These are phyloP conservation scores for Sarcophaga caerulescens DNA, from an alignment of 2,888 invertebrate genomes.

Conservation along the genomic window DNA sequence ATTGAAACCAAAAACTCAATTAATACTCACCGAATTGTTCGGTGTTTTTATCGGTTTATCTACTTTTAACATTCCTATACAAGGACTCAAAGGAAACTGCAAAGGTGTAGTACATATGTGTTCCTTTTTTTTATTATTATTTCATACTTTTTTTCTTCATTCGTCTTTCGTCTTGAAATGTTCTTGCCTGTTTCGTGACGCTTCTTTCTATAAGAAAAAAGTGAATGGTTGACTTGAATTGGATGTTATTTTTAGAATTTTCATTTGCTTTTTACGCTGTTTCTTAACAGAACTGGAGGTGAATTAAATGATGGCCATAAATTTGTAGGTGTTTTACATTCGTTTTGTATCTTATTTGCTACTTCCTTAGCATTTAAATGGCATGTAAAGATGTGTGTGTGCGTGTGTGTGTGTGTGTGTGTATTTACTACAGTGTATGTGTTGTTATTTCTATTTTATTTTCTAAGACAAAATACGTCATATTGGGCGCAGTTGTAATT, in stretches of 20 bases:
- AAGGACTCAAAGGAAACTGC: no score
- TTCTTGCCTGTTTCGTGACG: neutral
- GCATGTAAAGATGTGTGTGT: neutral
- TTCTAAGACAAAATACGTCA: slow-evolving; percentile 1
- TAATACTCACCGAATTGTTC: no score
- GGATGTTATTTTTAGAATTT: slow-evolving; percentile 29
- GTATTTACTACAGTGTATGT: neutral
- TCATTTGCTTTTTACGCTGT: neutral
- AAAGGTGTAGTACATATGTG: no score
- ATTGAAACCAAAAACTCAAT: no score
- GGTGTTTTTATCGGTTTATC: no score
- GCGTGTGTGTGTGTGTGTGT: neutral
- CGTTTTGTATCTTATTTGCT: neutral
- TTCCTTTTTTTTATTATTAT: neutral
- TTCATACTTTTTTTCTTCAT: neutral
- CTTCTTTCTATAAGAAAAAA: neutral
- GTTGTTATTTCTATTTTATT: no score
- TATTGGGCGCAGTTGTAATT: slow-evolving; percentile 17
- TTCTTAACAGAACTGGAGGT: neutral
- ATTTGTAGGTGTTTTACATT: slow-evolving; percentile 16
- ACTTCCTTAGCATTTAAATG: neutral
- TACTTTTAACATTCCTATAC: no score
- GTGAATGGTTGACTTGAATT: neutral
- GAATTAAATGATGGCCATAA: slow-evolving; percentile 27
- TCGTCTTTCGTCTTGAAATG: neutral